These are phyloP conservation scores for Mesoligia furuncula DNA, from an alignment of 2,888 invertebrate species.

Conservation along the genomic window DNA sequence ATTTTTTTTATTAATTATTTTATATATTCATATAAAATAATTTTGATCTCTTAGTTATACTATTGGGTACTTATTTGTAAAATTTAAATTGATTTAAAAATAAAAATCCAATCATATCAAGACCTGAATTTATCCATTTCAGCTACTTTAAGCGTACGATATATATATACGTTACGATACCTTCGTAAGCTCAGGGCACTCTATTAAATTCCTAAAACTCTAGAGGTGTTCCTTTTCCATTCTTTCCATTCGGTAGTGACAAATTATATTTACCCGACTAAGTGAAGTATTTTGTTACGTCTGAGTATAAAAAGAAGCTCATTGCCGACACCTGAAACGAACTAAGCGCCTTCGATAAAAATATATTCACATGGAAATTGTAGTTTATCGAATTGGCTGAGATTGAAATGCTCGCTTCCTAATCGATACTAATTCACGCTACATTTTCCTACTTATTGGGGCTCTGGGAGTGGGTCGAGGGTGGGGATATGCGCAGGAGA, in stretches of 20 bases:
- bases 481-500: slow-evolving; percentile 75
- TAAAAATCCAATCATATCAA: slow-evolving; percentile 6
- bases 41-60: slow-evolving; percentile 3
- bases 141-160: neutral
- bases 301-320: slow-evolving; percentile 27
- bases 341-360: slow-evolving; percentile 46
- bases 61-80: neutral
- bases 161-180: too few relatives aligned
- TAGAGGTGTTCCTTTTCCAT: slow-evolving; percentile 13
- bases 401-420: slow-evolving; percentile 80
- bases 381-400: slow-evolving; percentile 70
- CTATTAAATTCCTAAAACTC: slow-evolving; percentile 6
- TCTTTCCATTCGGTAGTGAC: slow-evolving; percentile 28
- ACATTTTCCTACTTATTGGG: slow-evolving; percentile 78
- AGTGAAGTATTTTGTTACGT: slow-evolving; percentile 31
- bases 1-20: too few relatives aligned
- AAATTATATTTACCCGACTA: slow-evolving; percentile 47
- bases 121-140: neutral
- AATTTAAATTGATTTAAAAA: neutral
- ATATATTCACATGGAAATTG: slow-evolving; percentile 68
- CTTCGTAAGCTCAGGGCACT: neutral
- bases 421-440: slow-evolving; percentile 86
- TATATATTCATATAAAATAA: slow-evolving; percentile 31
- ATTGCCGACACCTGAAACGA: slow-evolving; percentile 44
- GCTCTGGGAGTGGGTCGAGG: slow-evolving; percentile 66